phyloP scores from a whole-genome alignment of 2,797 vertebrate genomes.

The Spondyliosoma cantharus region DNA sequence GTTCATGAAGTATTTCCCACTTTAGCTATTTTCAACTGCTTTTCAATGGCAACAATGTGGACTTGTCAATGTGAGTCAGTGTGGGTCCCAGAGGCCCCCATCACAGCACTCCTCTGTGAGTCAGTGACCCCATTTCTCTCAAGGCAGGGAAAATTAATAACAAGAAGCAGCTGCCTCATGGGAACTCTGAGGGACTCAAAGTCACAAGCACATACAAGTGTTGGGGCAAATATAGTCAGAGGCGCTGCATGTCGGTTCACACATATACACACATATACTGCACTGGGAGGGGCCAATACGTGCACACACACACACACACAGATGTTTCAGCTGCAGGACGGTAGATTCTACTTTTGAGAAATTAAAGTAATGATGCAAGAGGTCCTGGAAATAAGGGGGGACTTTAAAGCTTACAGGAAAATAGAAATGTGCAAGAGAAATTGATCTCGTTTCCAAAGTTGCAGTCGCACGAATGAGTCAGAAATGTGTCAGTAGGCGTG shows the following conservation, averaged over 20 bases:
- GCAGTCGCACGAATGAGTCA: not conserved
- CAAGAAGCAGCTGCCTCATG: slow-evolving; percentile 65
- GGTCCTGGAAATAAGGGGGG: not conserved
- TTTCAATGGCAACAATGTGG: slow-evolving; percentile 61
- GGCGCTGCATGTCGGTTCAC: not conserved
- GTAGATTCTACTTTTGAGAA: not conserved
- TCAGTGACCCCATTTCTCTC: slow-evolving; percentile 81
- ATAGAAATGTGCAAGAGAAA: not conserved
- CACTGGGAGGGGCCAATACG: slow-evolving; percentile 6
- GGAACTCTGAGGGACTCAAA: slow-evolving; percentile 58
- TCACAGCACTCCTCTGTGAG: slow-evolving; percentile 77
- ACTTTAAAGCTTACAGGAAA: not conserved
- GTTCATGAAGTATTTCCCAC: slow-evolving; percentile 66
- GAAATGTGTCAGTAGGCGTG: not conserved
- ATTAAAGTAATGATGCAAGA: not conserved
- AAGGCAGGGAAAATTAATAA: slow-evolving; percentile 77
- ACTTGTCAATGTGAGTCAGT: slow-evolving; percentile 78
- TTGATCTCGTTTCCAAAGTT: not conserved
- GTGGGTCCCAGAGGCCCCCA: slow-evolving; percentile 72
- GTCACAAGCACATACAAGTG: slow-evolving; percentile 60
- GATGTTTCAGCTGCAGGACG: not conserved
- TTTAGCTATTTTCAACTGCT: slow-evolving; percentile 75
- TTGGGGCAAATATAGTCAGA: slow-evolving; percentile 26
- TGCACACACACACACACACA: slow-evolving; percentile 11
- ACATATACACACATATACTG: not conserved